Evolutionary conservation across 1,140 invertebrate species (phyloP), one percentile per base, ranked within the genome.

Genomic region (Drosophila albomicans): DNA sequence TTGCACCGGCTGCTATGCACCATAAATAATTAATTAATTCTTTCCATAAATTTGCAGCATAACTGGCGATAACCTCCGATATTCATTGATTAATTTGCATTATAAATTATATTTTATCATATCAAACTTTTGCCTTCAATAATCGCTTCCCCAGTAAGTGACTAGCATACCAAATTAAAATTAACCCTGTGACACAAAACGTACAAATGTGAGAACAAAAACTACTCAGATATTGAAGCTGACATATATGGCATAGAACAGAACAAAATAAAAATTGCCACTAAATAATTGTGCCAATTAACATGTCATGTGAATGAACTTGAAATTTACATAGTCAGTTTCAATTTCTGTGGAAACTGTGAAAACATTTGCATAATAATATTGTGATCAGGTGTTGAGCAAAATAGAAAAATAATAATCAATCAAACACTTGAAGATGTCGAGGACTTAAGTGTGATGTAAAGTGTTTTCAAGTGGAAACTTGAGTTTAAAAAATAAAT

Each of bases 231-330:
- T 10, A 59, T 43, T 61, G 46, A 16, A 65, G 62, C 57, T 63
- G 38, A 45, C 38, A 59, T 70, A 64, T 32, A 38, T 35, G 38
- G 45, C 6, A 51, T 5, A 62, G 57, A 61, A 54, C 15, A 65
- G 13, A 48, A 6, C 6, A 20, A 56, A 35, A 30, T 52, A 41
- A 25, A 25, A 25, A 25, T 25, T 25, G 20, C 20, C 0, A 64
- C 48, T 64, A 61, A 77, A 81, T 86, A 86, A 86, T 68, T 78
- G 54, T 67, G 66, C 52, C 68, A 79, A 68, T 66, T 62, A 75
- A 49, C 43, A 16, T 65, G 25, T 61, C 67, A 72, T 66, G 65
- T 74, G 49, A 79, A 77, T 82, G 76, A 82, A 82, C 82, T 88
- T 88, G 76, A 74, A 82, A 87, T 71, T 82, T 63, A 41, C 69